Conservation (phyloP, 2,888 invertebrate genomes). For the Caenorhabditis imperialis region DNA sequence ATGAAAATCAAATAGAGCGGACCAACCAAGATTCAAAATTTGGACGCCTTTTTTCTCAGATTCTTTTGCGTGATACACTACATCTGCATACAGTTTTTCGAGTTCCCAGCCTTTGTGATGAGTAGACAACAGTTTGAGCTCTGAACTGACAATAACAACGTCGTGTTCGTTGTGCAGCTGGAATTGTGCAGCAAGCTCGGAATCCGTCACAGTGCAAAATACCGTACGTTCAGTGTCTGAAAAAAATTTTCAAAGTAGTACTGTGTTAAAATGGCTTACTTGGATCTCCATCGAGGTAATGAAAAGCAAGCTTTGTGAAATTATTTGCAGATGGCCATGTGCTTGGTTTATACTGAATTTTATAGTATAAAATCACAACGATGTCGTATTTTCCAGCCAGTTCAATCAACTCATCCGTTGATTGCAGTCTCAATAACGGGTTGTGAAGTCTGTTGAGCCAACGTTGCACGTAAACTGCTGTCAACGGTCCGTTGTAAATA, state of each 20-base stretch:
- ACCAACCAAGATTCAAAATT: constrained; percentile 30
- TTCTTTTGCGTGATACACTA: constrained; percentile 1
- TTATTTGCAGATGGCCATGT: constrained; percentile 23
- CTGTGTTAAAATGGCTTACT: constrained; percentile 14
- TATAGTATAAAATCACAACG: constrained; percentile 20
- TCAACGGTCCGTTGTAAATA: constrained; percentile 44
- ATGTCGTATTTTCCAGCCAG: constrained; percentile 25
- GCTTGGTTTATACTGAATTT: background rate
- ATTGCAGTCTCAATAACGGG: too few relatives aligned
- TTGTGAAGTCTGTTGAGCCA: background rate
- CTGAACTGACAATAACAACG: constrained; percentile 34
- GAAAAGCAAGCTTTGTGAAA: constrained; percentile 31
- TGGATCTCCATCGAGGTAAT: constrained; percentile 44
- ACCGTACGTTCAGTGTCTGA: constrained; percentile 41
- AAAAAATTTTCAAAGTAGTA: background rate
- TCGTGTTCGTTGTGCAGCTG: constrained; percentile 40
- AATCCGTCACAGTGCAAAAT: constrained; percentile 42
- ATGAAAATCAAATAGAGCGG: background rate
- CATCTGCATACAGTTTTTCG: constrained; percentile 6
- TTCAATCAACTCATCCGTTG: too few relatives aligned
- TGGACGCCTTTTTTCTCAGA: background rate
- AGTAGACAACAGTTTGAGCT: constrained; percentile 22
- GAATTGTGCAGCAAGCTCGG: constrained; percentile 16
- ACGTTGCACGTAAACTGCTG: constrained; percentile 27
- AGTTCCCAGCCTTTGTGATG: constrained; percentile 24